Evolutionary conservation across 1,140 invertebrate species (phyloP).

Genomic region (Chionoecetes opilio): DNA sequence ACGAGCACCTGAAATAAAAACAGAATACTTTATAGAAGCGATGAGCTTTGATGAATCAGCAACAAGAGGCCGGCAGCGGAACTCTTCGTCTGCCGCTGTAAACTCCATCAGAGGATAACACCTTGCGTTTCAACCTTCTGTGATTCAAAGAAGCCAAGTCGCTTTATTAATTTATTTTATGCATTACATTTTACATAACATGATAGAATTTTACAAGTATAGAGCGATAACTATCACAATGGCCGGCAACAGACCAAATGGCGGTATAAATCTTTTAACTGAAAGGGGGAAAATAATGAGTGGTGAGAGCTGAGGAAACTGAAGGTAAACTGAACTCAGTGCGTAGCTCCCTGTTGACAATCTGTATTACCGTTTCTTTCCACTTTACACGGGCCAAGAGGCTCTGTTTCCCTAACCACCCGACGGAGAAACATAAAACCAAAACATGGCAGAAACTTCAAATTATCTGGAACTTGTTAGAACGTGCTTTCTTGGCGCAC

Average conservation of each 20-base stretch:
- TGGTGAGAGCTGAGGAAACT: constrained; percentile 66
- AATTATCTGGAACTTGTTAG: not conserved
- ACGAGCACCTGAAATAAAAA: too few species aligned
- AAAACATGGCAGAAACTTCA: not conserved
- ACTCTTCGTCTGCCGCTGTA: too few species aligned
- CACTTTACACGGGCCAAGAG: not conserved
- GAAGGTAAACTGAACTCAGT: constrained; percentile 47
- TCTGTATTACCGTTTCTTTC: constrained; percentile 39
- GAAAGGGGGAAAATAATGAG: constrained; percentile 56
- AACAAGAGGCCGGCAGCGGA: too few species aligned
- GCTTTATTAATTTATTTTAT: constrained; percentile 81
- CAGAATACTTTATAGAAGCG: too few species aligned
- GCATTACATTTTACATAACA: constrained; percentile 81
- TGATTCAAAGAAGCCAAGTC: constrained; percentile 74
- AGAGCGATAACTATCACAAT: constrained; percentile 81
- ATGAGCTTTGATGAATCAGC: too few species aligned
- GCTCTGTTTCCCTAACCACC: not conserved
- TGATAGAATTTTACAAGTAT: constrained; percentile 81
- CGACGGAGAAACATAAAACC: not conserved
- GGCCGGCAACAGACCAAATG: constrained; percentile 79
- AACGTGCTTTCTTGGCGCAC: not conserved
- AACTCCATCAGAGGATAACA: too few species aligned
- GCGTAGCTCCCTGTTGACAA: constrained; percentile 59
- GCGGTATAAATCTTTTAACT: constrained; percentile 70
- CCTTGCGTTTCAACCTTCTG: not conserved